A percentile compares a stretch with the other conserved stretches of the same genome.
Evolutionary conservation across 2,113 vertebrate genomes (phyloP).

Genomic region (Ailuropoda melanoleuca): DNA sequence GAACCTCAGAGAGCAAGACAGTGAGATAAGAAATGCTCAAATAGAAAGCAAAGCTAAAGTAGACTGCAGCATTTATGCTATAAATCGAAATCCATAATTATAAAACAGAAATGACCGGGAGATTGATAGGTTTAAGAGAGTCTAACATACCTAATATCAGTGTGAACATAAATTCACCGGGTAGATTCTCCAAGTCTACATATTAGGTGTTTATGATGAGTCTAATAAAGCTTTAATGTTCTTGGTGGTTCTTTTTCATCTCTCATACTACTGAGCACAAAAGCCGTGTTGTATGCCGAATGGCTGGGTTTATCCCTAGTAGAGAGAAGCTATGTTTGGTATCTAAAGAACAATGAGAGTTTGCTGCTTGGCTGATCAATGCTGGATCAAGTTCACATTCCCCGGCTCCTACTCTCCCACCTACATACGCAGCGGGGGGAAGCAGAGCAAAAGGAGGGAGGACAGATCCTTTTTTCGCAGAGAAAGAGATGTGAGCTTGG

Average conservation of each 20-base stretch:
- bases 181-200: conserved; percentile 30
- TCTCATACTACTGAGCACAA: conserved; percentile 82
- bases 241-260: conserved; percentile 68
- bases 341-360: conserved; percentile 92
- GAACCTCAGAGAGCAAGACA: neutral
- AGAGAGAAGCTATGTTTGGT: conserved; percentile 90
- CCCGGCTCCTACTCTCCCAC: conserved; percentile 87
- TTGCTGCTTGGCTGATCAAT: conserved; percentile 91
- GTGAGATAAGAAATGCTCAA: neutral
- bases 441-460: conserved; percentile 63
- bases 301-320: conserved; percentile 82
- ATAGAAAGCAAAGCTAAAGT: neutral
- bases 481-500: conserved; percentile 46
- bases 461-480: conserved; percentile 65
- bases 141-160: neutral
- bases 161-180: neutral
- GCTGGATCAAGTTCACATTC: conserved; percentile 88
- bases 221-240: conserved; percentile 75
- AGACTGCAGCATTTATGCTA: neutral
- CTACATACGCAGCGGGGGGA: conserved; percentile 73
- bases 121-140: neutral
- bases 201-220: conserved; percentile 65
- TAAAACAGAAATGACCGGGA: neutral
- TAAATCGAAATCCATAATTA: conserved; percentile 19
- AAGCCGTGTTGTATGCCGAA: conserved; percentile 87